Evolutionary conservation across 2,888 invertebrate species (phyloP).

Genomic region (Stenurella melanura): DNA sequence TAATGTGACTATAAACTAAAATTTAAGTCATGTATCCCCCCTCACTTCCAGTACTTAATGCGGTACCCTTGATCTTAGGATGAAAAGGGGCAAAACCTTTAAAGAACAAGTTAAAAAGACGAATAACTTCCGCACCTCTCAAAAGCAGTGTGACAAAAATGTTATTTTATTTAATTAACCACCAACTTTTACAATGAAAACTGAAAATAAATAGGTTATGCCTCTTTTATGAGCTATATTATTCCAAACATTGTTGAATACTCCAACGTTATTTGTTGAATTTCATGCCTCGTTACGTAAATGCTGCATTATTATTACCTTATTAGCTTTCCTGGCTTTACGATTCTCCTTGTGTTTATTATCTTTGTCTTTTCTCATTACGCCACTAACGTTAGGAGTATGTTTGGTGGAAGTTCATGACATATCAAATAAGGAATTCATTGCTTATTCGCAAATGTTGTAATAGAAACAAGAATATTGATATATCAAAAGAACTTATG

Average conservation of each 20-base stretch:
- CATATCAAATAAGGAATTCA: background rate
- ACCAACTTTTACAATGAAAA: background rate
- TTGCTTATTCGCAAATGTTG: too few species aligned
- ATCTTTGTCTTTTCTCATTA: slow-evolving; percentile 28
- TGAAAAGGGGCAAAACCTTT: too few species aligned
- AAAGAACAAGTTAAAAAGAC: too few species aligned
- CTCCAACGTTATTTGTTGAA: slow-evolving; percentile 2
- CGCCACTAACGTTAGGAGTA: background rate
- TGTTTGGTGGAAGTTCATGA: background rate
- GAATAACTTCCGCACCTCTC: too few species aligned
- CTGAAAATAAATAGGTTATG: background rate
- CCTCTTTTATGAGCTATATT: slow-evolving; percentile 3
- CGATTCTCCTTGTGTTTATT: slow-evolving; percentile 11
- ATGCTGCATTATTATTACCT: slow-evolving; percentile 12
- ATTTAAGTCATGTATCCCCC: too few species aligned
- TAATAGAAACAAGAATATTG: background rate
- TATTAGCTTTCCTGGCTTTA: slow-evolving; percentile 21
- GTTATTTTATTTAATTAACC: background rate
- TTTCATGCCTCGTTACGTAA: slow-evolving; percentile 15
- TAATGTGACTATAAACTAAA: too few species aligned
- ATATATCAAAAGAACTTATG: background rate
- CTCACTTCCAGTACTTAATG: too few species aligned
- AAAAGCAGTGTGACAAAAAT: too few species aligned
- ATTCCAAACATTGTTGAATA: slow-evolving; percentile 12
- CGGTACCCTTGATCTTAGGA: too few species aligned